Percentiles rank a stretch among this genome's conserved stretches.
Evolutionary conservation across 1,140 invertebrate species (phyloP).

Genomic region (Cydia pomonella): DNA sequence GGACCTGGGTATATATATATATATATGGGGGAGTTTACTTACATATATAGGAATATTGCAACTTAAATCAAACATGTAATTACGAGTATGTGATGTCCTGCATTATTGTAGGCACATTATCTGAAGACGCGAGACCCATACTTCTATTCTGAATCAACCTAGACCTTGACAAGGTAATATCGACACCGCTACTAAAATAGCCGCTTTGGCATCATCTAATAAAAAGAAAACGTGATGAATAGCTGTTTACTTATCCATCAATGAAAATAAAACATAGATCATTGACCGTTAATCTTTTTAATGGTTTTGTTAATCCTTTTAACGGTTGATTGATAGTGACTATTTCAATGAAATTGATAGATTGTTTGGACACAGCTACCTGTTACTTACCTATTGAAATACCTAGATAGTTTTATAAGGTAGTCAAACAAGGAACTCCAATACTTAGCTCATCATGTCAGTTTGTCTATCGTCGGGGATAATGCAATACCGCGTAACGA

Average conservation of each 20-base stretch:
- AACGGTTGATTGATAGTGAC: background rate
- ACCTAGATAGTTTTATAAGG: too few species aligned
- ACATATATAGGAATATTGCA: too few species aligned
- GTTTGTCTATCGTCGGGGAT: too few species aligned
- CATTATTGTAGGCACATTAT: background rate
- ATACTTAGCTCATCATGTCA: too few species aligned
- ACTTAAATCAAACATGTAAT: too few species aligned
- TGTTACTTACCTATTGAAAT: background rate
- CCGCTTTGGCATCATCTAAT: slow-evolving; percentile 15
- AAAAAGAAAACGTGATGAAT: slow-evolving; percentile 26
- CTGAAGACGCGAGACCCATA: background rate
- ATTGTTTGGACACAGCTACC: background rate
- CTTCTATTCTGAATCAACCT: slow-evolving; percentile 26
- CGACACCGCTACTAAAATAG: slow-evolving; percentile 1
- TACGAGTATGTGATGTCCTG: background rate
- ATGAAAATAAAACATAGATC: slow-evolving; percentile 29
- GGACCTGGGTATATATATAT: too few species aligned
- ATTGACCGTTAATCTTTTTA: background rate
- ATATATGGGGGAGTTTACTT: too few species aligned
- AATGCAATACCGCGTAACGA: too few species aligned
- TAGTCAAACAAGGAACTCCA: too few species aligned
- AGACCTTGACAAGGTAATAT: slow-evolving; percentile 8
- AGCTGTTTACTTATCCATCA: background rate
- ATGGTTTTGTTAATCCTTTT: slow-evolving; percentile 1
- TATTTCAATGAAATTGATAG: background rate